These are phyloP conservation scores for Ariopsis seemanni DNA, from an alignment of 2,113 vertebrate species.

Conservation along the genomic window DNA sequence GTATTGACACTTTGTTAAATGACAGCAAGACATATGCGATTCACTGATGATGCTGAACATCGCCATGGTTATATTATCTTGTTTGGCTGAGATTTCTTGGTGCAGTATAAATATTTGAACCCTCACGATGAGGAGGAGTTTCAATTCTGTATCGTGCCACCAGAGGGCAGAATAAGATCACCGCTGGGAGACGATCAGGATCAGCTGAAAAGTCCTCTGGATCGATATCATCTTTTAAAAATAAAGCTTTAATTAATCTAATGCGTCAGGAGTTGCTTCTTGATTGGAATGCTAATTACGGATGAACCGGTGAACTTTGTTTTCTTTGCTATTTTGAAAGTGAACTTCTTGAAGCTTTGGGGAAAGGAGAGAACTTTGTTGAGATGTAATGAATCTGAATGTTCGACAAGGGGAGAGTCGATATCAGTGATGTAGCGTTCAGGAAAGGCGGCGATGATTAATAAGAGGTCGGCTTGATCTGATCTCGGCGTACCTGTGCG, in stretches of 20 bases:
- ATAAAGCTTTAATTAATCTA: conserved; percentile 20
- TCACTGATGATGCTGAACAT: neutral
- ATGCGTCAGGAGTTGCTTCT: neutral
- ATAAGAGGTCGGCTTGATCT: neutral
- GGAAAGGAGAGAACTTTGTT: neutral
- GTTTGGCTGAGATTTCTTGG: neutral
- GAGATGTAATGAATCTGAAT: neutral
- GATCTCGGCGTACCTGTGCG: neutral
- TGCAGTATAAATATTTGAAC: neutral
- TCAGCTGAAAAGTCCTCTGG: neutral
- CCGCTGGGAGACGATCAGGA: conserved; percentile 22
- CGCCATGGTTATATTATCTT: neutral
- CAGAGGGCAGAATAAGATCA: conserved; percentile 63
- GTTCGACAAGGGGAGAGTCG: conserved; percentile 31
- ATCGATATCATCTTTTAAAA: conserved; percentile 18
- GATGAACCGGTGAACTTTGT: neutral
- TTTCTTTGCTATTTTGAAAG: conserved; percentile 2
- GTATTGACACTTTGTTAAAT: neutral
- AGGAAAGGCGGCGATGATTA: conserved; percentile 31
- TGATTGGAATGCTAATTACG: conserved; percentile 1
- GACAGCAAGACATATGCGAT: neutral
- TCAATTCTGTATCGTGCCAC: conserved; percentile 47
- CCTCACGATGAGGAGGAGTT: neutral
- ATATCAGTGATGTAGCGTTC: conserved; percentile 55
- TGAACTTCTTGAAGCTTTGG: neutral